These are phyloP conservation scores for Drosophila quadrilineata DNA, from an alignment of 1,140 invertebrate genomes.

Conservation along the genomic window DNA sequence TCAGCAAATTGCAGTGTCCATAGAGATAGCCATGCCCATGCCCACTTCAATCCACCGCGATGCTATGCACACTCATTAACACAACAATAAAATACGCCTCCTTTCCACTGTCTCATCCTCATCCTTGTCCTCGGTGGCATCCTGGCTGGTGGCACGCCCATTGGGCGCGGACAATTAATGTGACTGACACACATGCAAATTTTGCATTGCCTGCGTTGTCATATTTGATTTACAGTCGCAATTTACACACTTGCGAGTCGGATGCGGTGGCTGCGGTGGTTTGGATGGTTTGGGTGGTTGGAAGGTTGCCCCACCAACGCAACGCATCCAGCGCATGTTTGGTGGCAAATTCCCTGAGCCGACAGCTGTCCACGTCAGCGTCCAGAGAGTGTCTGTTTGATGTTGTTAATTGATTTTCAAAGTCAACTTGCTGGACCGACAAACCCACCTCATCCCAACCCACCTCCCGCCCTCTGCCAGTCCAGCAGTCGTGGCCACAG, in stretches of 20 bases:
- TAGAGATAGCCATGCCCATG: conserved; percentile 3
- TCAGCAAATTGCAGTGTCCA: conserved; percentile 59
- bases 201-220: conserved; percentile 73
- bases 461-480: background rate
- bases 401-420: conserved; percentile 81
- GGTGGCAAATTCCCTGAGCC: conserved; percentile 7
- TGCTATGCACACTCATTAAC: conserved; percentile 75
- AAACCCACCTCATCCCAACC: background rate
- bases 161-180: conserved; percentile 68
- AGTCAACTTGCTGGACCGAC: conserved; percentile 57
- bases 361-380: conserved; percentile 76
- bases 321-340: no score
- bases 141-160: background rate
- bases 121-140: no score
- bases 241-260: conserved; percentile 68
- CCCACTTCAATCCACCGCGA: background rate
- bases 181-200: conserved; percentile 79
- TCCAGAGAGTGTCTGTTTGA: conserved; percentile 71
- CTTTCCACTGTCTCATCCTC: background rate
- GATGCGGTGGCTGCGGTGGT: background rate
- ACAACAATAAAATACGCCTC: conserved; percentile 69
- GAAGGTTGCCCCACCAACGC: no score
- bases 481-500: no score
- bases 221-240: conserved; percentile 81
- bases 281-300: conserved; percentile 2